Conservation (phyloP, 1,140 invertebrate genomes). For the Procambarus virginalis region DNA sequence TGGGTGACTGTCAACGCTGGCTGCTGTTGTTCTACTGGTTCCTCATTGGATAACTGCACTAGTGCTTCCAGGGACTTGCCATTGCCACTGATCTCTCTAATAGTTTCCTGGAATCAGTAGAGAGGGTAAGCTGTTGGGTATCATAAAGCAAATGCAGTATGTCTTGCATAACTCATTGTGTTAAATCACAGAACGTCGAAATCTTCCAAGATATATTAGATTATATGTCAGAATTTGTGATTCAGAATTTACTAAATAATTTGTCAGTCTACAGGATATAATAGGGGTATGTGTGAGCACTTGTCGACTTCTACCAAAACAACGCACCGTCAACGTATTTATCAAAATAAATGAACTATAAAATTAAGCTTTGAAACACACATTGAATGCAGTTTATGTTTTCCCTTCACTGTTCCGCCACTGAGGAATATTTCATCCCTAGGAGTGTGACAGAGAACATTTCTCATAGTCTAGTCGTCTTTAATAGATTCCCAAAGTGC, state of each 20-base stretch:
- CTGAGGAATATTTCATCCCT: too few relatives aligned
- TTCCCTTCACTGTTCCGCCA: too few relatives aligned
- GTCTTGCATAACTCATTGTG: neutral
- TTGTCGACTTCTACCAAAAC: neutral
- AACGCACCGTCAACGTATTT: neutral
- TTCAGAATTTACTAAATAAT: neutral
- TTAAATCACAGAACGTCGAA: neutral
- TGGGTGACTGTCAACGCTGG: too few relatives aligned
- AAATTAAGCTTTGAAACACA: conserved; percentile 1
- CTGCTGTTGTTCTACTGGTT: too few relatives aligned
- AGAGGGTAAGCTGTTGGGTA: too few relatives aligned
- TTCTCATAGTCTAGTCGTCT: too few relatives aligned
- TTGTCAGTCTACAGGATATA: neutral
- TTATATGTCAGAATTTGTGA: neutral
- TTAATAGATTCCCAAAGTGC: too few relatives aligned
- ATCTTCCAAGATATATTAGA: neutral
- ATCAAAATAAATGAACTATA: neutral
- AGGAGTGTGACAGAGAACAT: too few relatives aligned
- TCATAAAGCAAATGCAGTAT: neutral
- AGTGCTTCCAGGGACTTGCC: too few relatives aligned
- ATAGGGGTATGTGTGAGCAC: neutral
- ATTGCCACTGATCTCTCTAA: too few relatives aligned
- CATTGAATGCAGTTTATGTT: neutral
- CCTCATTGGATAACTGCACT: too few relatives aligned
- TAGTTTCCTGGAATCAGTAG: too few relatives aligned